Conservation (phyloP, 2,888 invertebrate genomes). For the Himalopsyche anomala region DNA sequence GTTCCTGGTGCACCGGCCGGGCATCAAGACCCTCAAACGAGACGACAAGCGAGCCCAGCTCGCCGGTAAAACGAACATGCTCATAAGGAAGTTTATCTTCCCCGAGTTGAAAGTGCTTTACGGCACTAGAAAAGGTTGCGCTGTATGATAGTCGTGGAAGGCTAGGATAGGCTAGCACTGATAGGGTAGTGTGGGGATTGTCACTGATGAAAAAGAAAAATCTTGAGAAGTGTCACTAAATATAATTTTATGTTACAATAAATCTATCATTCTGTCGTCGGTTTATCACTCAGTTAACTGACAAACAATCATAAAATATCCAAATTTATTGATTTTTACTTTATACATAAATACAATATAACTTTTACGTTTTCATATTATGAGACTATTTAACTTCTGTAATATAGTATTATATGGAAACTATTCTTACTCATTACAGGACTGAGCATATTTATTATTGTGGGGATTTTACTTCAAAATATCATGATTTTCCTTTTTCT, state of each 20-base stretch:
- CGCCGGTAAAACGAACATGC: conserved; percentile 85
- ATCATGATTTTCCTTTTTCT: background rate
- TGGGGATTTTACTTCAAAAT: too few species aligned
- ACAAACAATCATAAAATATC: too few species aligned
- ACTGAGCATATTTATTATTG: too few species aligned
- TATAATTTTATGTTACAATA: background rate
- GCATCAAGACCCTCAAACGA: conserved; percentile 89
- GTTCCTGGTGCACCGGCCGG: conserved; percentile 94
- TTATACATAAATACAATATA: too few species aligned
- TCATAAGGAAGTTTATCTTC: conserved; percentile 87
- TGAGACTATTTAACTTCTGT: too few species aligned
- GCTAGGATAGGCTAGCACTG: conserved; percentile 42
- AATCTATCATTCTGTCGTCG: background rate
- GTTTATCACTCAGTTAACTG: too few species aligned
- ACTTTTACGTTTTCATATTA: too few species aligned
- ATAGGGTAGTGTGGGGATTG: conserved; percentile 24
- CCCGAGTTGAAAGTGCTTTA: conserved; percentile 91
- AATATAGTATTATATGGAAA: too few species aligned
- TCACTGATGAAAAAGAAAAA: background rate
- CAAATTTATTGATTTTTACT: too few species aligned
- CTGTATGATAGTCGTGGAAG: conserved; percentile 76
- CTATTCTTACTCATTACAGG: too few species aligned
- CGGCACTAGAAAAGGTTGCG: conserved; percentile 87
- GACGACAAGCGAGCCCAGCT: conserved; percentile 86
- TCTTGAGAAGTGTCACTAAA: background rate